Evolutionary conservation across 2,888 invertebrate species (phyloP).

Genomic region (Busseola fusca): DNA sequence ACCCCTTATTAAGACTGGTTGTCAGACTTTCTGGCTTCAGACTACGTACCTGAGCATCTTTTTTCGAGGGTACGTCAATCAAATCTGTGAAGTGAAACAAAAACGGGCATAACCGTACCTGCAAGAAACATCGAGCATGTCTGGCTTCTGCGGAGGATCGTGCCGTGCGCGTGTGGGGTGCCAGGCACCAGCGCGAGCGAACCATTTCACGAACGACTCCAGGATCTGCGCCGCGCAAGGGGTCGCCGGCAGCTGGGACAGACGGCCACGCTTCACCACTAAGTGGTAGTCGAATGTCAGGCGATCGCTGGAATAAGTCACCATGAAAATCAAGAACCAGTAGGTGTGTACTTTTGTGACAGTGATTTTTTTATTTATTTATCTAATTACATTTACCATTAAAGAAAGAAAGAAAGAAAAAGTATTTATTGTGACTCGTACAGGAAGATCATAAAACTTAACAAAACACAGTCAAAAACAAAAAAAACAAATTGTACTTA

Average conservation of each 20-base stretch:
- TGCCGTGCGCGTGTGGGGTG: slow-evolving; percentile 74
- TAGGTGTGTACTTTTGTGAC: background rate
- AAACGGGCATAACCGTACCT: slow-evolving; percentile 64
- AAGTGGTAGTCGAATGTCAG: slow-evolving; percentile 86
- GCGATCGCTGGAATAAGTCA: slow-evolving; percentile 74
- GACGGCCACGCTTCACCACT: slow-evolving; percentile 83
- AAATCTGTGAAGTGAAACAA: background rate
- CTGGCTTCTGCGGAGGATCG: slow-evolving; percentile 79
- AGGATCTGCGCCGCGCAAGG: slow-evolving; percentile 84
- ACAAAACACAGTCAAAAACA: no score
- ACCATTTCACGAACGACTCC: slow-evolving; percentile 86
- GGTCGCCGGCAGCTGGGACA: slow-evolving; percentile 81
- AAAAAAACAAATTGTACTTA: no score
- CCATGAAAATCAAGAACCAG: background rate
- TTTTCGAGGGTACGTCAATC: no score
- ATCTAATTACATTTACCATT: no score
- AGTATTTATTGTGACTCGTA: no score
- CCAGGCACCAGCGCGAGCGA: slow-evolving; percentile 86
- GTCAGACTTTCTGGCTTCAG: no score
- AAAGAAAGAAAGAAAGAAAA: no score
- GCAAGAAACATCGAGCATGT: slow-evolving; percentile 81
- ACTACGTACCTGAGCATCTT: no score
- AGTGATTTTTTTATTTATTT: no score
- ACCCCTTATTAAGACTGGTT: no score
- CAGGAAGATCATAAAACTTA: no score